Percentiles rank a stretch among this genome's conserved stretches.
Conservation (phyloP, 1,140 invertebrate species). For the Aphelinus certus region DNA sequence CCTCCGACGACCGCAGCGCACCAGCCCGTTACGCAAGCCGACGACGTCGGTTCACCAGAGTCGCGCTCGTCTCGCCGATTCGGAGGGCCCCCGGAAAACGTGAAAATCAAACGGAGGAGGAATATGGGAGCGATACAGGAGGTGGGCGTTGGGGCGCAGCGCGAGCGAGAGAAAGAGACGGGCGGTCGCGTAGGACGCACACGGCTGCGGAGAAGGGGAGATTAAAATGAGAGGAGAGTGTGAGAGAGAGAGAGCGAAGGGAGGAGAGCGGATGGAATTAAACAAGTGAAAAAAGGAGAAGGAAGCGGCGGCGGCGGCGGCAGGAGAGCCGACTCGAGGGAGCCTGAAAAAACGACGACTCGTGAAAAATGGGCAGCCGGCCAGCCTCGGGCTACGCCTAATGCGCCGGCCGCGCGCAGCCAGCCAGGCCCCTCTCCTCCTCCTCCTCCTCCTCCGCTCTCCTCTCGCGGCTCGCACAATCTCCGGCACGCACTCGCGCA, state of each 20-base stretch:
- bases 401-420: conserved; percentile 58
- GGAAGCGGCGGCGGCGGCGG: conserved; percentile 50
- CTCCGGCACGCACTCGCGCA: conserved; percentile 5
- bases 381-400: conserved; percentile 56
- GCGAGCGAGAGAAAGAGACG: too few relatives aligned
- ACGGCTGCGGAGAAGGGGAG: not conserved
- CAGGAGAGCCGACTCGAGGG: conserved; percentile 43
- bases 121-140: too few relatives aligned
- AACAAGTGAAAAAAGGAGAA: conserved; percentile 55
- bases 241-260: not conserved
- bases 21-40: not conserved
- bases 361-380: conserved; percentile 65
- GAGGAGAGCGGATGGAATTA: conserved; percentile 29
- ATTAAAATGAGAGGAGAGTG: conserved; percentile 31
- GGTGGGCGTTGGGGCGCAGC: too few relatives aligned
- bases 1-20: not conserved
- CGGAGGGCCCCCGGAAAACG: too few relatives aligned
- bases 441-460: conserved; percentile 20
- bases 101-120: too few relatives aligned
- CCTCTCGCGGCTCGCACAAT: not conserved
- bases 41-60: not conserved
- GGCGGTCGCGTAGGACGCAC: too few relatives aligned
- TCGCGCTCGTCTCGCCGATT: not conserved
- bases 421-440: conserved; percentile 40
- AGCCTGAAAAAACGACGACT: conserved; percentile 50